Evolutionary conservation across 2,888 invertebrate species (phyloP).

Genomic region (Troides aeacus): DNA sequence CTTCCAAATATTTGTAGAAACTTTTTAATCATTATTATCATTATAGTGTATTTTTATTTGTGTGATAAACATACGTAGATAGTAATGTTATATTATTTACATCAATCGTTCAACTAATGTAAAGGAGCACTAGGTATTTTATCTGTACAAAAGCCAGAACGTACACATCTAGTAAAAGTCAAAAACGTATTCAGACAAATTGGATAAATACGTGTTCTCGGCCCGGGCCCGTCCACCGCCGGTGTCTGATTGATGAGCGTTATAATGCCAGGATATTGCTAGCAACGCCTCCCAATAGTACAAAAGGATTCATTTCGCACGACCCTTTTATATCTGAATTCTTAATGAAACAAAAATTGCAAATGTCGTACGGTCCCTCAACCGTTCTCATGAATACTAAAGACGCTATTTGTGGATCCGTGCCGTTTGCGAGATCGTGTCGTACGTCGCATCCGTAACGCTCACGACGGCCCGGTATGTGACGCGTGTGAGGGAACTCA

Average conservation of each 20-base stretch:
- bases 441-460: constrained; percentile 53
- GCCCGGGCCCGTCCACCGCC: constrained; percentile 35
- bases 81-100: background rate
- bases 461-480: constrained; percentile 64
- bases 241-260: constrained; percentile 48
- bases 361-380: constrained; percentile 72
- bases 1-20: too few species aligned
- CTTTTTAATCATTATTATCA: too few species aligned
- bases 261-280: constrained; percentile 42
- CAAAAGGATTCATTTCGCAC: constrained; percentile 61
- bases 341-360: constrained; percentile 78
- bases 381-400: constrained; percentile 76
- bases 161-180: constrained; percentile 36
- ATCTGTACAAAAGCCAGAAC: constrained; percentile 18
- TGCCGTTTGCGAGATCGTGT: constrained; percentile 68
- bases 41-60: too few species aligned
- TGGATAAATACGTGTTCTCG: constrained; percentile 46
- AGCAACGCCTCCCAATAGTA: constrained; percentile 39
- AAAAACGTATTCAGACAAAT: constrained; percentile 49
- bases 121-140: constrained; percentile 25
- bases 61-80: background rate
- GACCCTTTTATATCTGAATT: constrained; percentile 73
- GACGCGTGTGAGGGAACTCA: constrained; percentile 52
- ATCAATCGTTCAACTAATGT: background rate
- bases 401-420: constrained; percentile 72